phyloP scores from a whole-genome alignment of 1,140 invertebrate genomes.

The Drosophila biarmipes region DNA sequence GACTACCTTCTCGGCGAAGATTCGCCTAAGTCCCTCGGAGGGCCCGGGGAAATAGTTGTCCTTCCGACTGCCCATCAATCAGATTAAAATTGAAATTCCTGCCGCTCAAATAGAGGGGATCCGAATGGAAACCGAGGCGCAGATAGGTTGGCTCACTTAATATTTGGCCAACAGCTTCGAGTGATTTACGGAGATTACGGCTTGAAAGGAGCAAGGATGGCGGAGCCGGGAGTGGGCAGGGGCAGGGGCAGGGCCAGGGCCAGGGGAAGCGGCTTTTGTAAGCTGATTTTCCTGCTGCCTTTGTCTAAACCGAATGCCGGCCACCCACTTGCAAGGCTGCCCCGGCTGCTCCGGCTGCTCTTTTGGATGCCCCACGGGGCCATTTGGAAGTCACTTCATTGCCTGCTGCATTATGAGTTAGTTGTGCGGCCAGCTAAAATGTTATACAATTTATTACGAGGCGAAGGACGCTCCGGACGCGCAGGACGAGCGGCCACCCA shows the following conservation, averaged over 20 bases:
- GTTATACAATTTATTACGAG: conserved; percentile 60
- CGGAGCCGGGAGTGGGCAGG: too few relatives aligned
- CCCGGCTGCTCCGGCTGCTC: conserved; percentile 29
- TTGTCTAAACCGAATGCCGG: conserved; percentile 35
- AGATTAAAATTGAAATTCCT: conserved; percentile 54
- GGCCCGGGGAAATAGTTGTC: conserved; percentile 4
- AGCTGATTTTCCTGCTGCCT: conserved; percentile 57
- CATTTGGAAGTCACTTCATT: conserved; percentile 52
- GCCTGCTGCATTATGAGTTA: conserved; percentile 62
- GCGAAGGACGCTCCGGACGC: conserved; percentile 1
- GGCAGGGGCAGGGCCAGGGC: background rate
- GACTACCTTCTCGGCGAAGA: background rate
- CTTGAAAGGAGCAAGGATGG: conserved; percentile 14
- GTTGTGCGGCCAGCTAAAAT: conserved; percentile 51
- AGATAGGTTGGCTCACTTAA: conserved; percentile 38
- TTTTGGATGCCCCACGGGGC: conserved; percentile 31
- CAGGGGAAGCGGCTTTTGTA: conserved; percentile 49
- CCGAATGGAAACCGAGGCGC: conserved; percentile 18
- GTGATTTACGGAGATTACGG: conserved; percentile 54
- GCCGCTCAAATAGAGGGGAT: conserved; percentile 20
- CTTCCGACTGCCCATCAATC: conserved; percentile 36
- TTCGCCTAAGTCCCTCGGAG: background rate
- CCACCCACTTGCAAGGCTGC: conserved; percentile 8
- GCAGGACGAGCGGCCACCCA: background rate
- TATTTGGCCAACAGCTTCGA: conserved; percentile 52